Evolutionary conservation across 2,797 vertebrate genomes (phyloP).

Genomic region (Florisuga fusca): DNA sequence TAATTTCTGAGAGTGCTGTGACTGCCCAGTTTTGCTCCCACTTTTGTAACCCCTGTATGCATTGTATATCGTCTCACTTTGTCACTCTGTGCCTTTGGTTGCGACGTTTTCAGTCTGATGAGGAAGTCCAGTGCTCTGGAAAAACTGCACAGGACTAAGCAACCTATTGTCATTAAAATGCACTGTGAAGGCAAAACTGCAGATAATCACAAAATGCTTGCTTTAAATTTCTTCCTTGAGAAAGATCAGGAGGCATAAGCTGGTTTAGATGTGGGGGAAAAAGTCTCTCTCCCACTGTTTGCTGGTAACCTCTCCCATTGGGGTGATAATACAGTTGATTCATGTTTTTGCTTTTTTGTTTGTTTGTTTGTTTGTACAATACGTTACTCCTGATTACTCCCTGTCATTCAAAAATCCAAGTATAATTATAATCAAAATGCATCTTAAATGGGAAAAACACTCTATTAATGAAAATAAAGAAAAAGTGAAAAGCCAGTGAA

Average conservation of each 20-base stretch:
- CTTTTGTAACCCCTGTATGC: neutral
- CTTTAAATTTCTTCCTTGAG: neutral
- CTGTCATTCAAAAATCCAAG: neutral
- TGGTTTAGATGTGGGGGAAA: neutral
- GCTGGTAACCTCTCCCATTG: neutral
- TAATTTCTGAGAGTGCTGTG: neutral
- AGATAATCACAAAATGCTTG: neutral
- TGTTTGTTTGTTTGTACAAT: neutral
- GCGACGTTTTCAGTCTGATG: neutral
- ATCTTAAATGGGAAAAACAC: neutral
- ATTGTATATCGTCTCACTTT: constrained; percentile 10
- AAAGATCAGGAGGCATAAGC: neutral
- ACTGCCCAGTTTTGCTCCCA: constrained; percentile 23
- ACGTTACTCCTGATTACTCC: neutral
- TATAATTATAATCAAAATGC: neutral
- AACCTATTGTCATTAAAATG: neutral
- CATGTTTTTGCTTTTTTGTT: neutral
- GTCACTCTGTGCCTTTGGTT: neutral
- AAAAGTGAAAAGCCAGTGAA: neutral
- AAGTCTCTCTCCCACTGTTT: neutral
- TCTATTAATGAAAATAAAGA: neutral
- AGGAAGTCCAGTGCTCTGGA: neutral
- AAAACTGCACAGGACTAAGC: neutral
- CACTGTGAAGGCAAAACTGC: neutral
- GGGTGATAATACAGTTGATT: neutral